Conservation (phyloP, 2,888 invertebrate genomes). For the Diaprepes abbreviatus region DNA sequence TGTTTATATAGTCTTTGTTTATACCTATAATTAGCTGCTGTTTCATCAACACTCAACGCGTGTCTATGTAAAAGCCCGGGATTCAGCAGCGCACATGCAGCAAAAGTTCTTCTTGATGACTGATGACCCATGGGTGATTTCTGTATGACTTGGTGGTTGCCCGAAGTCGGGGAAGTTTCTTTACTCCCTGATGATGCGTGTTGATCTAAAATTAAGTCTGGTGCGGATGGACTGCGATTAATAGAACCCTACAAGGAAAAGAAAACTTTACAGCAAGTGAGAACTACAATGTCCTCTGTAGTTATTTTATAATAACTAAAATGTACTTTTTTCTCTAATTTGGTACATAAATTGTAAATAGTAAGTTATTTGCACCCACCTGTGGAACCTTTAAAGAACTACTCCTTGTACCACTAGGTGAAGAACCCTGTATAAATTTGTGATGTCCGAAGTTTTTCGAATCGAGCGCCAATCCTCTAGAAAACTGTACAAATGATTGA, state of each 20-base stretch:
- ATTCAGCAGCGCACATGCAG: slow-evolving; percentile 73
- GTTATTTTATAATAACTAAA: too few species aligned
- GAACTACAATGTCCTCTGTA: too few species aligned
- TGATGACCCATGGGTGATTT: slow-evolving; percentile 48
- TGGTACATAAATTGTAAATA: too few species aligned
- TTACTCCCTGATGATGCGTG: slow-evolving; percentile 53
- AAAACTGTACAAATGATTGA: slow-evolving; percentile 70
- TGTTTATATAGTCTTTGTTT: too few species aligned
- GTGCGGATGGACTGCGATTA: slow-evolving; percentile 73
- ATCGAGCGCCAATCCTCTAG: slow-evolving; percentile 66
- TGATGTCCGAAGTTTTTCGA: slow-evolving; percentile 38
- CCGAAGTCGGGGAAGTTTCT: slow-evolving; percentile 57
- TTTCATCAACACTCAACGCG: slow-evolving; percentile 87
- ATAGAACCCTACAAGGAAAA: slow-evolving; percentile 61
- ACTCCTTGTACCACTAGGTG: slow-evolving; percentile 53
- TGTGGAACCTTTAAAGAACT: slow-evolving; percentile 61
- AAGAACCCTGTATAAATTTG: slow-evolving; percentile 32
- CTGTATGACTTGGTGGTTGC: slow-evolving; percentile 46
- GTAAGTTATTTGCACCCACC: too few species aligned
- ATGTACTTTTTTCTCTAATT: too few species aligned
- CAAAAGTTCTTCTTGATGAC: slow-evolving; percentile 59
- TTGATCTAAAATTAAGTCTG: slow-evolving; percentile 69
- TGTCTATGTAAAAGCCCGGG: slow-evolving; percentile 80
- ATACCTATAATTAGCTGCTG: slow-evolving; percentile 66
- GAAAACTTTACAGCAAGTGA: too few species aligned